Percentiles rank a stretch among this genome's conserved stretches.
Conservation (phyloP, 2,888 invertebrate species). For the Meganola albula region DNA sequence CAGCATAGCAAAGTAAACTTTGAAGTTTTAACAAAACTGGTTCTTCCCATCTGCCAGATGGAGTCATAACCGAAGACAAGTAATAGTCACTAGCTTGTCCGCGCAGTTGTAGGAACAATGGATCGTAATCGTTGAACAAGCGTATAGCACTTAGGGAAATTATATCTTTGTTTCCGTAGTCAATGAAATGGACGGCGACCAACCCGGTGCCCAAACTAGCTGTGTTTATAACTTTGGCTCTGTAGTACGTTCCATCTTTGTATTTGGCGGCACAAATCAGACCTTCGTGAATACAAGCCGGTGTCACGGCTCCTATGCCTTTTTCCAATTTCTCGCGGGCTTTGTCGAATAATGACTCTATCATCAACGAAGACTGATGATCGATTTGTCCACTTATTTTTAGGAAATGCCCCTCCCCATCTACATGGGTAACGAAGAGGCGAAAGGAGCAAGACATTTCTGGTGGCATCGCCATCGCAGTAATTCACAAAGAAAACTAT, state of each 20-base stretch:
- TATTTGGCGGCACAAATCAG: slow-evolving; percentile 82
- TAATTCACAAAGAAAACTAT: slow-evolving; percentile 13
- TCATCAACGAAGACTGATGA: slow-evolving; percentile 71
- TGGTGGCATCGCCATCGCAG: slow-evolving; percentile 50
- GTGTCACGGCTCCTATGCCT: slow-evolving; percentile 63
- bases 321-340: slow-evolving; percentile 61
- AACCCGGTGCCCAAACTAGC: slow-evolving; percentile 66
- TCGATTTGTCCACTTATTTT: slow-evolving; percentile 85
- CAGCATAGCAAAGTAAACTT: slow-evolving; percentile 60
- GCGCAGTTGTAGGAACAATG: slow-evolving; percentile 66
- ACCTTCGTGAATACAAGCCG: slow-evolving; percentile 71
- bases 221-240: slow-evolving; percentile 78
- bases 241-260: slow-evolving; percentile 81
- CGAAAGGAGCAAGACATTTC: slow-evolving; percentile 57
- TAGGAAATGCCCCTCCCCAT: slow-evolving; percentile 82
- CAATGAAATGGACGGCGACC: slow-evolving; percentile 82
- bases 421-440: slow-evolving; percentile 81
- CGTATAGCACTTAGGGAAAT: slow-evolving; percentile 79
- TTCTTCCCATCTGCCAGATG: slow-evolving; percentile 74
- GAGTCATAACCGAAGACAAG: slow-evolving; percentile 75
- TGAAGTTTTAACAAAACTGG: slow-evolving; percentile 58
- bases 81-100: slow-evolving; percentile 80
- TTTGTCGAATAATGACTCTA: slow-evolving; percentile 71
- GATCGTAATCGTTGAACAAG: slow-evolving; percentile 71
- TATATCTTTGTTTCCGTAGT: slow-evolving; percentile 81